Evolutionary conservation across 2,888 invertebrate species (phyloP).

Genomic region (Philereme transversata): DNA sequence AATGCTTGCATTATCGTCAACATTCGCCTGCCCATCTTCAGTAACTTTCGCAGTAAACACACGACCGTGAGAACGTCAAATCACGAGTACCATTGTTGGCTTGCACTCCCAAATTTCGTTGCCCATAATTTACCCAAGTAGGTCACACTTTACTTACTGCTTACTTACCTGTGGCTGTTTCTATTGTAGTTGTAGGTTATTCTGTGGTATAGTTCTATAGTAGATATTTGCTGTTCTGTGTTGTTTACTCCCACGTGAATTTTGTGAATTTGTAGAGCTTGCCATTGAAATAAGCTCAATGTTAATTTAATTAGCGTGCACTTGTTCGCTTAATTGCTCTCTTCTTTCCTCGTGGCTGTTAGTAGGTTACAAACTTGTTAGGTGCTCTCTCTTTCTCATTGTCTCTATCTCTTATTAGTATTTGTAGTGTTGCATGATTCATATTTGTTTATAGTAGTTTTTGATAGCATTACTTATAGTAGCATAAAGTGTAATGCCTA

Average conservation of each 20-base stretch:
- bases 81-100: constrained; percentile 21
- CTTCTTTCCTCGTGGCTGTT: constrained; percentile 10
- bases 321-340: constrained; percentile 21
- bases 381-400: constrained; percentile 1
- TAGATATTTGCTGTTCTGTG: constrained; percentile 1
- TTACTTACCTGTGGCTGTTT: constrained; percentile 4
- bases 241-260: constrained; percentile 9
- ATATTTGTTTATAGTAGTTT: too few relatives aligned
- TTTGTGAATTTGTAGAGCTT: constrained; percentile 12
- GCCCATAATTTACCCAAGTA: constrained; percentile 5
- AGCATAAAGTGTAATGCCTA: too few relatives aligned
- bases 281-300: constrained; percentile 20
- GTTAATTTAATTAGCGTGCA: constrained; percentile 25
- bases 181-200: constrained; percentile 4
- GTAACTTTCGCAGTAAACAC: constrained; percentile 21
- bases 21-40: constrained; percentile 10
- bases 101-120: constrained; percentile 18
- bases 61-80: constrained; percentile 18
- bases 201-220: constrained; percentile 4
- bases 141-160: constrained; percentile 13
- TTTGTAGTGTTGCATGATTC: too few relatives aligned
- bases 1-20: constrained; percentile 21
- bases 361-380: constrained; percentile 7
- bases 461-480: too few relatives aligned
- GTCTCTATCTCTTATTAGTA: background rate